Evolutionary conservation across 2,888 invertebrate genomes (phyloP).

Genomic region (Oithona nana): DNA sequence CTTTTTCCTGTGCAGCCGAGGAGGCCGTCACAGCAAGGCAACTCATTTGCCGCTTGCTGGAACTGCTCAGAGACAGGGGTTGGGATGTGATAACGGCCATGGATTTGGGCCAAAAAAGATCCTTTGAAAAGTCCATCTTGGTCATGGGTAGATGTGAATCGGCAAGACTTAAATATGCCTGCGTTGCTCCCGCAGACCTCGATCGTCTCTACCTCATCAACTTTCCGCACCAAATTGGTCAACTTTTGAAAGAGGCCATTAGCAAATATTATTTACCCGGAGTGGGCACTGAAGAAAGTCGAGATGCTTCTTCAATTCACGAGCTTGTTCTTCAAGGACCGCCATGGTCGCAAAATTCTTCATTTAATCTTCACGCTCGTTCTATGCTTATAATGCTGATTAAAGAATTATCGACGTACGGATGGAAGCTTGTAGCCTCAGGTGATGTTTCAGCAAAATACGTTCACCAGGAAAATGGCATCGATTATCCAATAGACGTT

Average conservation of each 20-base stretch:
- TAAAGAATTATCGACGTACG: not conserved
- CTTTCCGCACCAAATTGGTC: not conserved
- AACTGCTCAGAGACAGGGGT: not conserved
- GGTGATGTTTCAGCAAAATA: slow-evolving; percentile 2
- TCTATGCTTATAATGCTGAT: not conserved
- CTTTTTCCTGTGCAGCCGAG: not conserved
- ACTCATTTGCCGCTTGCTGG: slow-evolving; percentile 2
- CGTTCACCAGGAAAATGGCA: not conserved
- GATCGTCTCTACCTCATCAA: not conserved
- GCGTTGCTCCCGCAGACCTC: not conserved
- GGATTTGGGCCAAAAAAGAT: not conserved
- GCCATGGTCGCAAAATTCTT: not conserved
- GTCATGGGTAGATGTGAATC: not conserved
- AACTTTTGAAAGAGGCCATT: not conserved
- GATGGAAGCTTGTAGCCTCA: not conserved
- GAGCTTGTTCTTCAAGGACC: not conserved
- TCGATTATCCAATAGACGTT: not conserved
- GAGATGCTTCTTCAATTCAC: not conserved
- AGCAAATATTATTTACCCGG: not conserved
- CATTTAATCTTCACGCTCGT: not conserved
- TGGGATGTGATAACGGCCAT: not conserved
- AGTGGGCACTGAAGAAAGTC: not conserved
- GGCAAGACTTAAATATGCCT: not conserved
- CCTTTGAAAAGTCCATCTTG: not conserved
- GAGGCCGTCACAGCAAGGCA: not conserved